Conservation (phyloP, 2,797 vertebrate genomes). For the Alauda arvensis region DNA sequence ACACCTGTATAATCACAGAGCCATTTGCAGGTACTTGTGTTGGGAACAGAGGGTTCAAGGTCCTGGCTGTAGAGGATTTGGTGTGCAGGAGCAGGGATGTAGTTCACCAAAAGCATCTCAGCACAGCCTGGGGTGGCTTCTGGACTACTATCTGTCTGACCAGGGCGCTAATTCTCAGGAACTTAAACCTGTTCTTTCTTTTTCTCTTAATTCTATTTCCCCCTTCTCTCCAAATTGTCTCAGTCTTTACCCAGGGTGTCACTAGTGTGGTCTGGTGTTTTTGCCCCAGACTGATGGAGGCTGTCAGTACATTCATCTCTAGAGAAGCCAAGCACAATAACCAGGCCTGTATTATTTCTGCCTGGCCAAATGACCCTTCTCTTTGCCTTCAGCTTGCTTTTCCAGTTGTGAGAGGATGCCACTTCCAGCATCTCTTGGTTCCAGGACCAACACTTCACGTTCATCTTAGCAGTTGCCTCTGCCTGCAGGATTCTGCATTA, state of each 20-base stretch:
- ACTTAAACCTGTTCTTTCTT: background rate
- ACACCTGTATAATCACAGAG: background rate
- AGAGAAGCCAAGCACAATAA: fast-evolving
- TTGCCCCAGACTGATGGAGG: background rate
- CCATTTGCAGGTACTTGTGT: background rate
- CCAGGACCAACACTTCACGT: background rate
- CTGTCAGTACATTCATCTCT: background rate
- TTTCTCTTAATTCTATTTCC: background rate
- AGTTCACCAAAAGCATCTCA: background rate
- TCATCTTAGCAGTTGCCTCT: background rate
- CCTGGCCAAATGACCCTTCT: background rate
- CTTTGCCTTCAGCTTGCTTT: background rate
- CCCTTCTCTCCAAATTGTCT: fast-evolving
- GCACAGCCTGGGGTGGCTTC: background rate
- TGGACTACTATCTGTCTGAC: background rate
- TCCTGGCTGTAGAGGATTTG: background rate
- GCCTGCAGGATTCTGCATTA: fast-evolving
- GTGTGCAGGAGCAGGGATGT: background rate
- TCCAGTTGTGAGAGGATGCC: background rate
- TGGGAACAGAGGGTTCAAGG: fast-evolving
- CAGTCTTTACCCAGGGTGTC: background rate
- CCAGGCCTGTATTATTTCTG: background rate
- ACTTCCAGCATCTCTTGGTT: background rate
- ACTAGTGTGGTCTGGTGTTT: background rate
- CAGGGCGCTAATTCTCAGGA: background rate